Evolutionary conservation across 2,888 invertebrate genomes (phyloP), one percentile per base, ranked within the genome.

Genomic region (Ypsolopha scabrella): DNA sequence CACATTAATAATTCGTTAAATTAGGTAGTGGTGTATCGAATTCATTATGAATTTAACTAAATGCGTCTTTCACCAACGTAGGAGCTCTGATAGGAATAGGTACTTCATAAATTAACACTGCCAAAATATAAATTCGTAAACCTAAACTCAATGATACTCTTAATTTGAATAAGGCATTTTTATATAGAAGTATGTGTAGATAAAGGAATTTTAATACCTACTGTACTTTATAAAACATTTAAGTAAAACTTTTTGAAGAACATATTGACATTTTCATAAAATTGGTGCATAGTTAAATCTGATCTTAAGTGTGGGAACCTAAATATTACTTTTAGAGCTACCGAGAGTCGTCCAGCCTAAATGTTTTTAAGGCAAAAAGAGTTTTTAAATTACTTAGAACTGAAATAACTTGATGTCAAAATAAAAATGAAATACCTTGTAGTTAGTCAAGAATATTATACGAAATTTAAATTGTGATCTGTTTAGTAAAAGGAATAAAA

Each of bases 231-330:
- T 10, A 41, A 67, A 68, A 72, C 77, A 68, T 80, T 77, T 81
- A 81, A 24, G 2, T 24, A 24, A 72, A 77, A 75, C 73, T 80
- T 82, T 83, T 82, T 75, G 79, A 82, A 66, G 74, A 74, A 73
- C 75, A 72, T 80, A 3, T 80, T 78, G 77, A 72, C 74, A 64
- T 70, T 79, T 77, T 75, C n/a, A n/a, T n/a, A n/a, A n/a, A n/a
- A n/a, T n/a, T n/a, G n/a, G n/a, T n/a, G n/a, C 24, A 24, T 24
- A 24, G 2, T 24, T 24, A 24, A 24, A 24, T 4, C 24, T 3
- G 24, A 24, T 24, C 24, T 4, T 24, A 24, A 24, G 24, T 24
- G 24, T 24, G 4, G 24, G 24, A 24, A 24, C 24, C 24, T 24
- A 61, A 57, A 45, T 45, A n/a, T 45, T 45, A 33, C 45, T 3